phyloP scores from a whole-genome alignment of 35 echinoderm and acorn worm genomes.

The Strongylocentrotus purpuratus region DNA sequence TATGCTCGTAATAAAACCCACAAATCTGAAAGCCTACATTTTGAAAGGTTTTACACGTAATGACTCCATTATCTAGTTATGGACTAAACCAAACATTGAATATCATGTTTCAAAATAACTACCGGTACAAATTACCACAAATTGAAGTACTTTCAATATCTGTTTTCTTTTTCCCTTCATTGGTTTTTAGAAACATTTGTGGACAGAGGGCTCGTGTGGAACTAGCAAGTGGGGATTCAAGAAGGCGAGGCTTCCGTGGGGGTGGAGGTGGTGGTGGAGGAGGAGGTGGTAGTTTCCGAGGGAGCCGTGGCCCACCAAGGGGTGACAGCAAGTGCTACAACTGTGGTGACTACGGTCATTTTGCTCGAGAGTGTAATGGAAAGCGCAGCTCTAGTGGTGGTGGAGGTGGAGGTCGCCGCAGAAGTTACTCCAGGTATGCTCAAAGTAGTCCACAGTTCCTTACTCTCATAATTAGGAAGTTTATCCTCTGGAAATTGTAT shows the following conservation, averaged over 20 bases:
- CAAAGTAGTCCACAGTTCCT: background rate
- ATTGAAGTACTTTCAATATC: background rate
- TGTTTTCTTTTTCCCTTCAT: background rate
- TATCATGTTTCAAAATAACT: no score
- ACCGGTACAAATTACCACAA: no score
- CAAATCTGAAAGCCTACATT: no score
- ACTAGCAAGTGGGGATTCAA: slow-evolving; percentile 47
- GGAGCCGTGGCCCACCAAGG: background rate
- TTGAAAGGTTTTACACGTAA: no score
- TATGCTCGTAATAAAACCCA: no score
- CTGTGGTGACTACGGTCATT: slow-evolving; percentile 70
- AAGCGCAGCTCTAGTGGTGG: background rate
- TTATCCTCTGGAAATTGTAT: no score
- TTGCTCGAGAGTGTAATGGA: slow-evolving; percentile 56
- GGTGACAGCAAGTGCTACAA: slow-evolving; percentile 65
- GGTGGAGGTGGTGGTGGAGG: slow-evolving; percentile 27
- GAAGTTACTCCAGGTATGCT: slow-evolving; percentile 40
- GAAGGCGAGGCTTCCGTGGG: slow-evolving; percentile 34
- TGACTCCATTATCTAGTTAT: no score
- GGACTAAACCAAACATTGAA: no score
- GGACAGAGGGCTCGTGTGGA: slow-evolving; percentile 61
- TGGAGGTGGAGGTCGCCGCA: background rate
- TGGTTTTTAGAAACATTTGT: slow-evolving; percentile 46
- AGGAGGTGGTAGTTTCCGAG: slow-evolving; percentile 10
- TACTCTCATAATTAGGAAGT: no score